Evolutionary conservation across 2,113 vertebrate genomes (phyloP).

Genomic region (Phrynosoma blainvillii): DNA sequence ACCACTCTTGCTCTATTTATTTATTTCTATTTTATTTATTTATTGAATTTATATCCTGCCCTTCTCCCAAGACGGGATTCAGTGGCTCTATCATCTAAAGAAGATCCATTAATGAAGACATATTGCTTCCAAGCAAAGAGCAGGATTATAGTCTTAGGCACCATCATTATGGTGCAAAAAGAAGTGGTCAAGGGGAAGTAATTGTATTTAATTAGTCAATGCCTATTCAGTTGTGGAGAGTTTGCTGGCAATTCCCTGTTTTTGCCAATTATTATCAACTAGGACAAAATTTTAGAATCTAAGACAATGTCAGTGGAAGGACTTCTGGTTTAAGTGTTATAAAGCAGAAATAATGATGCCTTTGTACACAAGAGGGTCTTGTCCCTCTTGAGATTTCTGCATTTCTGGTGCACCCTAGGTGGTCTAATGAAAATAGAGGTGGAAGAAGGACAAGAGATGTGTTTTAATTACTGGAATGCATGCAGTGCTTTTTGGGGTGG

Average conservation of each 20-base stretch:
- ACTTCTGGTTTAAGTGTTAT: not conserved
- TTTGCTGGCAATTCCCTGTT: not conserved
- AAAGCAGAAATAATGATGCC: not conserved
- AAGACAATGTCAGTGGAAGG: not conserved
- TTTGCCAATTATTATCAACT: slow-evolving; percentile 4
- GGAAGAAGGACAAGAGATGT: not conserved
- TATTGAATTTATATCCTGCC: too few species aligned
- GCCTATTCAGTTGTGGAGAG: not conserved
- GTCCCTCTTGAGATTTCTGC: not conserved
- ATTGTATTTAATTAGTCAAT: not conserved
- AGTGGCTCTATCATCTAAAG: not conserved
- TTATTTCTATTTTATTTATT: too few species aligned
- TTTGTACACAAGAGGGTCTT: not conserved
- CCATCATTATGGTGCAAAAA: not conserved
- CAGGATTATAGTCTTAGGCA: not conserved
- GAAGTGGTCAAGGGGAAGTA: not conserved
- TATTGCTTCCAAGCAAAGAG: slow-evolving; percentile 1
- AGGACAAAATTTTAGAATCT: not conserved
- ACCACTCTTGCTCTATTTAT: not conserved
- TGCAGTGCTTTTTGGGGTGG: not conserved
- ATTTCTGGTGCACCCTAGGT: not conserved
- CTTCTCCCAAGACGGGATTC: too few species aligned
- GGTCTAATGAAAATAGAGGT: not conserved
- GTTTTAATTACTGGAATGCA: not conserved
- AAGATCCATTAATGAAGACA: not conserved